These are phyloP conservation scores for Hystrix brachyura DNA, from an alignment of 2,113 vertebrate genomes.

Conservation along the genomic window DNA sequence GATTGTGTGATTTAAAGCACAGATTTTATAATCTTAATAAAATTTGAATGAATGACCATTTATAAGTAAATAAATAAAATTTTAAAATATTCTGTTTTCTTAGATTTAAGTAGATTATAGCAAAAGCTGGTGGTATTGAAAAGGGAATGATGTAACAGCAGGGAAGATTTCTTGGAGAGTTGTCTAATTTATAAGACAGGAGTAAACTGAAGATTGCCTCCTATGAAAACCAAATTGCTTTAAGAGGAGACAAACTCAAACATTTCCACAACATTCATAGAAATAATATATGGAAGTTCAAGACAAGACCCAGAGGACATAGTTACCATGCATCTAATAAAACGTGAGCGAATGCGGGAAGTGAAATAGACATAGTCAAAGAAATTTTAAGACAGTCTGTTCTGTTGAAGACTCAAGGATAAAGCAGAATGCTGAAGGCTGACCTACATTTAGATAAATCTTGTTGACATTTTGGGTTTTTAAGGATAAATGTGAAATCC, in stretches of 20 bases:
- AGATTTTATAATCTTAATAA: neutral
- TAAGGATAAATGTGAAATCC: constrained; percentile 26
- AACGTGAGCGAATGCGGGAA: neutral
- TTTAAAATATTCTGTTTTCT: neutral
- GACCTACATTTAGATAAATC: constrained; percentile 25
- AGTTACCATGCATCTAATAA: neutral
- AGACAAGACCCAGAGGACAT: neutral
- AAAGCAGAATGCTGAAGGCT: constrained; percentile 43
- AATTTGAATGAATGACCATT: neutral
- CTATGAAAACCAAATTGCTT: constrained; percentile 36
- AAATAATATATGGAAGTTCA: neutral
- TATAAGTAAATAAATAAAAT: neutral
- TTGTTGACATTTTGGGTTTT: constrained; percentile 31
- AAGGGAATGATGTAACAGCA: neutral
- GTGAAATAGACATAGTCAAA: neutral
- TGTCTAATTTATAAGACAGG: neutral
- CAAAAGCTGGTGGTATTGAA: neutral
- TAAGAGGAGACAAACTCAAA: neutral
- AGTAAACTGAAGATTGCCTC: neutral
- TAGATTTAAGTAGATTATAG: neutral
- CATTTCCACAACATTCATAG: neutral
- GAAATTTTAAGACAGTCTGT: neutral
- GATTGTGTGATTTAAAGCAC: constrained; percentile 47
- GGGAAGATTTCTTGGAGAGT: neutral
- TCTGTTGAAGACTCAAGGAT: neutral